Evolutionary conservation across 2,797 vertebrate species (phyloP).

Genomic region (Tauraco hartlaubi): DNA sequence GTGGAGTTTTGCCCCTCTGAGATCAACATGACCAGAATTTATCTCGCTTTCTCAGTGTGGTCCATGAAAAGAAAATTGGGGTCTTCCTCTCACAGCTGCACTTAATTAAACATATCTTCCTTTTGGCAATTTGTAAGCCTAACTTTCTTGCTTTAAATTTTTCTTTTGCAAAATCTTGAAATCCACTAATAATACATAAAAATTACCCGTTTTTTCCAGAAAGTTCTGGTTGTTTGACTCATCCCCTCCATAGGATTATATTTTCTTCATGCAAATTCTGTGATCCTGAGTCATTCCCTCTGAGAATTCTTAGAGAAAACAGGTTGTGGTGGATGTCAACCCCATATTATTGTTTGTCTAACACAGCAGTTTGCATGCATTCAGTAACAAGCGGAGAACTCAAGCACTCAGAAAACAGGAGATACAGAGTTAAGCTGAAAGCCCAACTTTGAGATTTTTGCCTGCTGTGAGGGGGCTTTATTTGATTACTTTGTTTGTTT

Average conservation of each 20-base stretch:
- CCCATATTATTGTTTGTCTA: background rate
- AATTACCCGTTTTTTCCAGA: background rate
- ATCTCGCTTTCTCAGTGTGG: background rate
- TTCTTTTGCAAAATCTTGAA: slow-evolving; percentile 10
- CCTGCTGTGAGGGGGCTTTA: slow-evolving; percentile 36
- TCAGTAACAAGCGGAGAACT: background rate
- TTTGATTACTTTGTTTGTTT: slow-evolving; percentile 52
- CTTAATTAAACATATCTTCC: background rate
- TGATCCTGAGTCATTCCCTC: background rate
- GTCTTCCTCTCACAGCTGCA: background rate
- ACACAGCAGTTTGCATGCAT: background rate
- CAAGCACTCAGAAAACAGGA: background rate
- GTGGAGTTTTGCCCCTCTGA: background rate
- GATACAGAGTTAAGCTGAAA: slow-evolving; percentile 35
- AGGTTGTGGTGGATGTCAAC: background rate
- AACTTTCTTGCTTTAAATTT: background rate
- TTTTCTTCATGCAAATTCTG: background rate
- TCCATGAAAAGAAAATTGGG: background rate
- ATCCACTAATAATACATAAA: background rate
- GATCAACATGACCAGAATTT: background rate
- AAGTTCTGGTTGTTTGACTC: background rate
- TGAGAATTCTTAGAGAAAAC: background rate
- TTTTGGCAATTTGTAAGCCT: background rate
- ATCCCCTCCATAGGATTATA: background rate
- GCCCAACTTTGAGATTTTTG: background rate